These are phyloP conservation scores for Engraulis encrasicolus DNA, from an alignment of 2,113 vertebrate genomes.

Conservation along the genomic window DNA sequence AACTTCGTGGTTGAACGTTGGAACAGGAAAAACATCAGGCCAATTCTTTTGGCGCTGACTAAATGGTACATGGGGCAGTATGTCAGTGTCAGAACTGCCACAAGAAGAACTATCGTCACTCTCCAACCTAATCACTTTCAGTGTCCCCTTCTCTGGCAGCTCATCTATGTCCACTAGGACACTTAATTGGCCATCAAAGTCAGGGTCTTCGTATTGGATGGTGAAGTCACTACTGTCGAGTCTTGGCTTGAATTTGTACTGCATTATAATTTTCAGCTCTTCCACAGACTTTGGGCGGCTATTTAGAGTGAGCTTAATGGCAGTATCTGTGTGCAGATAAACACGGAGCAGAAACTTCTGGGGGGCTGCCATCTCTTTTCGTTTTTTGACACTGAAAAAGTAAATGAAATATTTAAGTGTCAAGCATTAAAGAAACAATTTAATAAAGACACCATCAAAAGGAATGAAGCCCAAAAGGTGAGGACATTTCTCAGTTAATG, in stretches of 20 bases:
- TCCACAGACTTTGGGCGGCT: constrained; percentile 31
- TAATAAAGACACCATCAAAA: neutral
- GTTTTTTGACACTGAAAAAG: neutral
- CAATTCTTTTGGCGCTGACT: constrained; percentile 25
- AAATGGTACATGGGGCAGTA: constrained; percentile 21
- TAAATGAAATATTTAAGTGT: neutral
- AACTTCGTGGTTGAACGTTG: constrained; percentile 35
- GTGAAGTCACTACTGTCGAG: constrained; percentile 33
- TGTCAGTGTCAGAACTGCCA: constrained; percentile 13
- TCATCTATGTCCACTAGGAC: constrained; percentile 41
- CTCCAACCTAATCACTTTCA: constrained; percentile 16
- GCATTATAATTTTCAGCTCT: constrained; percentile 25
- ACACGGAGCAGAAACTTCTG: constrained; percentile 32
- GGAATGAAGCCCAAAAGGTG: neutral
- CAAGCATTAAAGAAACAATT: neutral
- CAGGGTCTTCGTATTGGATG: constrained; percentile 38
- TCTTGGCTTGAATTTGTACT: constrained; percentile 44
- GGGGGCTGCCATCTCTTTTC: constrained; percentile 26
- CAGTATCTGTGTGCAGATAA: constrained; percentile 28
- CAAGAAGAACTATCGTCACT: too few species aligned
- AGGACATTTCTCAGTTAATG: constrained; percentile 7
- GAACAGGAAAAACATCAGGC: constrained; percentile 38
- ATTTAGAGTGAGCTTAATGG: constrained; percentile 32
- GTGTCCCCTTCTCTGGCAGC: constrained; percentile 29
- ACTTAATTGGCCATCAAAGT: constrained; percentile 36